Percentiles rank a stretch among this genome's conserved stretches.
Conservation (phyloP, 2,113 vertebrate genomes). For the Ophthalmolycus amberensis region DNA sequence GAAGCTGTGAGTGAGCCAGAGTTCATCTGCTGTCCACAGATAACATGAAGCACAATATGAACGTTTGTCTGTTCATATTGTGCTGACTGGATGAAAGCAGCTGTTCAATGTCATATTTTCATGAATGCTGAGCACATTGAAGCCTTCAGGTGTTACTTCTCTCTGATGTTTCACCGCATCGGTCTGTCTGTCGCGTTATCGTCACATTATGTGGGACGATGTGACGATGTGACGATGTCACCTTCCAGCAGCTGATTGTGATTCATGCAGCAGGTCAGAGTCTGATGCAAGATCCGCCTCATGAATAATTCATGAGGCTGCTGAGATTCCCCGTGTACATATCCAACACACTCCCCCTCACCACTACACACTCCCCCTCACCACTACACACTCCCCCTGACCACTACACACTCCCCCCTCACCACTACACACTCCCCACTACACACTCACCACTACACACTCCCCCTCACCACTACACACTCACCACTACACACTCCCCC, state of each 20-base stretch:
- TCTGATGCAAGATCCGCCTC: conserved; percentile 51
- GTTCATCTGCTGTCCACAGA: no score
- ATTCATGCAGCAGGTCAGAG: conserved; percentile 36
- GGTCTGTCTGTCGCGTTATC: background rate
- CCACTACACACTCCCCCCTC: background rate
- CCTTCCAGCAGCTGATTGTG: conserved; percentile 28
- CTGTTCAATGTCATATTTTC: background rate
- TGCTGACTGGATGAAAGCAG: conserved; percentile 19
- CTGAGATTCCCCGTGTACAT: conserved; percentile 53
- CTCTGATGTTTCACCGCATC: conserved; percentile 5
- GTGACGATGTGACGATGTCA: background rate
- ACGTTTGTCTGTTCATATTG: no score
- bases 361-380: background rate
- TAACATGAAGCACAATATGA: no score
- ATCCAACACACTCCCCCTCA: conserved; percentile 28
- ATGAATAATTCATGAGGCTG: conserved; percentile 74
- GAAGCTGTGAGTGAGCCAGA: no score
- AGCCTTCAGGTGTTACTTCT: conserved; percentile 19
- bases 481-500: background rate
- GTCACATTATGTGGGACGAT: conserved; percentile 11
- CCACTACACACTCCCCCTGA: background rate
- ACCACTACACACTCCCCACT: background rate
- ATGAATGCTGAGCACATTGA: no score
- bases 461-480: no score
- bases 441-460: no score